Evolutionary conservation across 1,140 invertebrate genomes (phyloP), one percentile per base, ranked within the genome.

Genomic region (Lepidurus packardi): DNA sequence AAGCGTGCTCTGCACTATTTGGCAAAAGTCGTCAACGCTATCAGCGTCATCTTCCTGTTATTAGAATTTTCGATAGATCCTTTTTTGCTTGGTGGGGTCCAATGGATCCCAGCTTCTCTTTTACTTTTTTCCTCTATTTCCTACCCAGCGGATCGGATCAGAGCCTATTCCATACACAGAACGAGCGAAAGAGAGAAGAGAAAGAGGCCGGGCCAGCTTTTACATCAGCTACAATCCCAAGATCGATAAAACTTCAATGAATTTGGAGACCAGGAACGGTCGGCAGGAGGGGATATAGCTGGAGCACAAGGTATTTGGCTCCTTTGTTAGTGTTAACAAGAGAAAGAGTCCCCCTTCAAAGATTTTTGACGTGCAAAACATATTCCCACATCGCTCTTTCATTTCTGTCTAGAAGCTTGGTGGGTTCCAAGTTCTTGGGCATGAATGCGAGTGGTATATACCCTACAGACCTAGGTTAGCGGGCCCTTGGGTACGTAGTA

Each of bases 171-270:
- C 53, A 34, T 4, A 34, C 34, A 34, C 34, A 34, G 34, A 3
- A 3, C 3, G 34, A 34, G 34, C 34, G 34, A 34, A 34, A 34
- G 34, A 34, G 25, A 34, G 25, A 34, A 34, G 25, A 65, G 53
- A 65, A n/a, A 65, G 16, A 65, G 53, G 21, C 53, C 53, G 21
- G 53, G 53, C 53, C 53, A 34, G 53, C 53, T 65, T 65, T 65
- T 65, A 16, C n/a, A 65, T 65, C 53, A 65, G 53, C 53, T 9
- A 65, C 9, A 65, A 65, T 65, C 53, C 53, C 53, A 65, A 65
- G 53, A 65, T 65, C 53, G 53, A 65, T 65, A 65, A 65, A 65
- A 65, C 53, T 65, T 65, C 53, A 65, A 65, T 65, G 53, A 65
- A 65, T 65, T 65, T 65, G 53, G 53, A 65, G 53, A 65, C 53